Conservation (phyloP, 2,113 vertebrate species). For the Triplophysa tibetana region DNA sequence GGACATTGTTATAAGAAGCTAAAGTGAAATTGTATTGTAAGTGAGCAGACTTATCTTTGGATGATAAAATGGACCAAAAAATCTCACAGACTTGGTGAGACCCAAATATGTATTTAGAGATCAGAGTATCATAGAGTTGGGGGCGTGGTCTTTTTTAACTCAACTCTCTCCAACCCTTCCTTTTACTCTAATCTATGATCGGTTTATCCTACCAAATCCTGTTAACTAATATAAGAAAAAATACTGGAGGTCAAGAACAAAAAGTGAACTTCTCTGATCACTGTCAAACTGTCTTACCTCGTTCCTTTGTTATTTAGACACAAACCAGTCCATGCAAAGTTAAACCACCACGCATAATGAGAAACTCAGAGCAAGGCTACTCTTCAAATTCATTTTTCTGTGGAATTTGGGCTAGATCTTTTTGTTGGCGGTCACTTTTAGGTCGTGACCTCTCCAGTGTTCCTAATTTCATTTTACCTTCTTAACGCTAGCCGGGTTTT, state of each 20-base stretch:
- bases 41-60: too few relatives aligned
- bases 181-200: not conserved
- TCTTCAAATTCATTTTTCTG: not conserved
- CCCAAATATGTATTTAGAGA: too few relatives aligned
- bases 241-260: not conserved
- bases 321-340: slow-evolving; percentile 7
- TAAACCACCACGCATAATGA: not conserved
- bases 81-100: not conserved
- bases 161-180: too few relatives aligned
- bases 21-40: not conserved
- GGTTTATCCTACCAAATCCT: not conserved
- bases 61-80: not conserved
- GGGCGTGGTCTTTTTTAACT: too few relatives aligned
- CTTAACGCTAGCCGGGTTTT: slow-evolving; percentile 29
- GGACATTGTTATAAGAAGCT: slow-evolving; percentile 21
- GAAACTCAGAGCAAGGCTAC: not conserved
- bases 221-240: slow-evolving; percentile 14
- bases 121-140: too few relatives aligned
- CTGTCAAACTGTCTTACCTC: slow-evolving; percentile 14
- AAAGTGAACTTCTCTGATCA: slow-evolving; percentile 1
- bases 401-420: not conserved
- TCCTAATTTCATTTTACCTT: not conserved
- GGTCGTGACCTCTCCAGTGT: slow-evolving; percentile 7
- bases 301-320: not conserved
- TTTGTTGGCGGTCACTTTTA: slow-evolving; percentile 4